A percentile compares a stretch with the other conserved stretches of the same genome.
phyloP scores from a whole-genome alignment of 2,113 vertebrate species.

The Cyprinodon variegatus region DNA sequence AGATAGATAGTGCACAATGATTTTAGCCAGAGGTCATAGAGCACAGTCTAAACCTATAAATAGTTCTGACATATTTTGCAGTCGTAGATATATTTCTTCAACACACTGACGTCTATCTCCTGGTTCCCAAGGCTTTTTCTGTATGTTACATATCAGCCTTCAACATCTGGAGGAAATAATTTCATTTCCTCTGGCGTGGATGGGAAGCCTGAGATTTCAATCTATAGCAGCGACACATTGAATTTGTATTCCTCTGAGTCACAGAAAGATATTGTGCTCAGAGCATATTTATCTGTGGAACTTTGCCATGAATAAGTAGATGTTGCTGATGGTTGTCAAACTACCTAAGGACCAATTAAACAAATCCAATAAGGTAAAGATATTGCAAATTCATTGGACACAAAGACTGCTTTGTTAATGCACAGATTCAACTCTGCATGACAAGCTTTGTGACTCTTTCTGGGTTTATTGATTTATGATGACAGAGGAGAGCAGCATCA shows the following conservation, averaged over 20 bases:
- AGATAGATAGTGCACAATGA: neutral
- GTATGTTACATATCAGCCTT: constrained; percentile 27
- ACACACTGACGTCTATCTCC: neutral
- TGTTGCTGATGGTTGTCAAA: constrained; percentile 15
- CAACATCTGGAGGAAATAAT: constrained; percentile 33
- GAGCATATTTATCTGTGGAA: constrained; percentile 20
- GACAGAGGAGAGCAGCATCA: constrained; percentile 10
- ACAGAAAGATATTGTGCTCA: constrained; percentile 22
- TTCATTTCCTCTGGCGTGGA: constrained; percentile 39
- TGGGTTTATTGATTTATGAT: constrained; percentile 21
- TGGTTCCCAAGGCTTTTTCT: constrained; percentile 7
- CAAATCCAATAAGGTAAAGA: neutral
- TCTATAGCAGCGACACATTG: constrained; percentile 40
- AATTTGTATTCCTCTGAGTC: constrained; percentile 31
- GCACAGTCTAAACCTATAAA: constrained; percentile 19
- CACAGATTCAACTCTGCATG: neutral
- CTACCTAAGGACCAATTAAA: constrained; percentile 10
- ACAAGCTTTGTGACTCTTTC: constrained; percentile 1
- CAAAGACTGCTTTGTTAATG: neutral
- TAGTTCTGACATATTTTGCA: neutral
- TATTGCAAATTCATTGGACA: neutral
- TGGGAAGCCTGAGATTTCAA: constrained; percentile 19
- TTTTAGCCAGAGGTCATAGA: neutral
- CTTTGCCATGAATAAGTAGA: constrained; percentile 18
- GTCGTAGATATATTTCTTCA: constrained; percentile 5